These are phyloP conservation scores for Dynastes maya DNA, from an alignment of 2,888 invertebrate genomes.

Conservation along the genomic window DNA sequence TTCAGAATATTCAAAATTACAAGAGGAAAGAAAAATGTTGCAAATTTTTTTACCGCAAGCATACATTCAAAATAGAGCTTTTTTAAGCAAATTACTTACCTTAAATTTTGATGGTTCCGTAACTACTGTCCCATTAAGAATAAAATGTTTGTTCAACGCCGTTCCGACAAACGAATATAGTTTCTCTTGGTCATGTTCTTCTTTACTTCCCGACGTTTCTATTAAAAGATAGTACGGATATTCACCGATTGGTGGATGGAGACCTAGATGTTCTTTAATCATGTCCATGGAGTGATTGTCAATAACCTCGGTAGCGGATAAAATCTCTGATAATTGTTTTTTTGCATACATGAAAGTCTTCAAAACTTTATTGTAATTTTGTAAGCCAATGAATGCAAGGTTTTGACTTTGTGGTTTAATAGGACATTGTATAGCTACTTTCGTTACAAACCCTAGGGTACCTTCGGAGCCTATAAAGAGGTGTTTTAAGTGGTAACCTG, in stretches of 20 bases:
- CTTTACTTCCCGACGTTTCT: slow-evolving; percentile 91
- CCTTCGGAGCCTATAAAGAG: slow-evolving; percentile 98
- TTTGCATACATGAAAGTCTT: slow-evolving; percentile 84
- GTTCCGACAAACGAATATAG: slow-evolving; percentile 83
- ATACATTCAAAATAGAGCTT: background rate
- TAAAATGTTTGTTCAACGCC: slow-evolving; percentile 80
- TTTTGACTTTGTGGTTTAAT: slow-evolving; percentile 86
- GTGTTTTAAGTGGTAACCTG: slow-evolving; percentile 97
- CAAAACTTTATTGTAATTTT: slow-evolving; percentile 85
- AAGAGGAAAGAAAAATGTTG: too few species aligned
- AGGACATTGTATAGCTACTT: slow-evolving; percentile 92
- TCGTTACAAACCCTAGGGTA: slow-evolving; percentile 94
- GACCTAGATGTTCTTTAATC: slow-evolving; percentile 76
- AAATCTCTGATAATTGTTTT: slow-evolving; percentile 85
- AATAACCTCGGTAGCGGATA: slow-evolving; percentile 97
- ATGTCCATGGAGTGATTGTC: slow-evolving; percentile 83
- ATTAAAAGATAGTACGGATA: slow-evolving; percentile 89
- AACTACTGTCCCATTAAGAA: slow-evolving; percentile 88
- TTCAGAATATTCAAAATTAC: too few species aligned
- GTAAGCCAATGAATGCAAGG: slow-evolving; percentile 89
- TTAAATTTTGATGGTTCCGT: slow-evolving; percentile 87
- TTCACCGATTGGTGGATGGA: slow-evolving; percentile 76
- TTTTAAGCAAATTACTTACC: slow-evolving; percentile 69
- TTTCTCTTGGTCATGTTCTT: slow-evolving; percentile 90
- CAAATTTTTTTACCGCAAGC: too few species aligned